Percentiles rank a stretch among this genome's conserved stretches.
Conservation (phyloP, 2,113 vertebrate species). For the Empidonax alnorum region DNA sequence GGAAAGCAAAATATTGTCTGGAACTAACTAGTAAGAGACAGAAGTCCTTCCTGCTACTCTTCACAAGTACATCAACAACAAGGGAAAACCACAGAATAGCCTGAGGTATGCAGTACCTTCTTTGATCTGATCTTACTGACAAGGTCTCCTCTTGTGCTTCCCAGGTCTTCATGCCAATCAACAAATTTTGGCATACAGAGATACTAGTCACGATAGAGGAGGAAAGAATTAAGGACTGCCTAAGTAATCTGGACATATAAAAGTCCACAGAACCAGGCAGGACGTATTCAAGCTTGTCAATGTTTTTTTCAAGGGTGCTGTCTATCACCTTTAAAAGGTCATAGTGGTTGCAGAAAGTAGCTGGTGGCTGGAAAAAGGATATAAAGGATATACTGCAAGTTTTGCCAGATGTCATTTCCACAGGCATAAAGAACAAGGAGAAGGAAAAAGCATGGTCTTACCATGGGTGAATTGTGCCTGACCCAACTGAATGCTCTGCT, state of each 20-base stretch:
- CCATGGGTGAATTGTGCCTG: neutral
- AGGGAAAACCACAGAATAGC: neutral
- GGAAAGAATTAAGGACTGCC: neutral
- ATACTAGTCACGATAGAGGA: neutral
- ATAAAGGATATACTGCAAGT: neutral
- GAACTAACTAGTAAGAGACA: neutral
- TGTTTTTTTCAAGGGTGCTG: neutral
- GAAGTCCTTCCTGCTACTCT: neutral
- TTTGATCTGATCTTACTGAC: neutral
- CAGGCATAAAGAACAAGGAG: neutral
- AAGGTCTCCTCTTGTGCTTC: neutral
- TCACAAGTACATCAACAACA: neutral
- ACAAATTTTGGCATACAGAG: neutral
- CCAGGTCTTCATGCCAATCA: neutral
- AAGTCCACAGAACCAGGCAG: neutral
- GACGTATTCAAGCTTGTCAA: neutral
- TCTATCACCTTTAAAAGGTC: neutral
- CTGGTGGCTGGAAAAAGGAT: neutral
- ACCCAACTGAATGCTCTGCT: neutral
- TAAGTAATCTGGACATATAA: neutral
- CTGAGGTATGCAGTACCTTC: neutral
- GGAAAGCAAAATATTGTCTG: neutral
- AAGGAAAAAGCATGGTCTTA: neutral
- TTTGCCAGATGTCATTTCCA: neutral
- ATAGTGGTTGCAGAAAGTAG: neutral